Evolutionary conservation across 2,113 vertebrate genomes (phyloP), one percentile per base, ranked within the genome.

Genomic region (Prietella phreatophila): DNA sequence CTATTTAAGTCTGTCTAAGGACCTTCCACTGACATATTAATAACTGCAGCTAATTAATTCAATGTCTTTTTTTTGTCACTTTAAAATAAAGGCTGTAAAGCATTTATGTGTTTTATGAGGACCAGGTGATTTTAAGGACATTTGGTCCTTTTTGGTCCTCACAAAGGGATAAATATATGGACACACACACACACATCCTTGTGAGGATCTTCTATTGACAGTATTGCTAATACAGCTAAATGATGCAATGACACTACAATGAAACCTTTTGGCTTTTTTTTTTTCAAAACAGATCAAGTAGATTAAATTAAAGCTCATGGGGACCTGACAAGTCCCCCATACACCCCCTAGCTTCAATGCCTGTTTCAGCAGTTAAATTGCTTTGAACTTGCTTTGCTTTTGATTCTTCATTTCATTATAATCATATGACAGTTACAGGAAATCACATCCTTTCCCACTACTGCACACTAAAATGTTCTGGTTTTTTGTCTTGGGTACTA

Each of bases 401-500:
- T 84, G 50, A 69, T 90, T 88, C 89, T 86, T 86, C 67, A n/a
- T 88, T 86, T 67, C 75, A 58, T 53, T 56, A 69, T 71, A 20
- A 84, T 47, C 39, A 55, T 33, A 33, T 88, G 61, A 82, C 65
- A 73, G 50, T 84, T 79, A 87, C 89, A 85, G 89, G 89, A 89
- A 89, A 82, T 55, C 85, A 78, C 65, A 65, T 55, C 10, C 65
- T 75, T 75, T 81, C 15, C 20, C 65, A 30, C 55, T 53, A 39
- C 15, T 11, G 20, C 27, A 60, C 56, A 87, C 17, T 42, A 65
- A 33, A 39, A 50, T 15, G 0, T 71, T 25, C 20, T 13, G 71
- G 3, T 56, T 76, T 14, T 36, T 25, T 47, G 6, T 6, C 42
- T 50, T 73, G 22, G 69, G 33, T 73, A 10, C 17, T 10, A 39